Percentiles rank a stretch among this genome's conserved stretches.
These are phyloP conservation scores for Achlya flavicornis DNA, from an alignment of 2,888 invertebrate genomes.

Conservation along the genomic window DNA sequence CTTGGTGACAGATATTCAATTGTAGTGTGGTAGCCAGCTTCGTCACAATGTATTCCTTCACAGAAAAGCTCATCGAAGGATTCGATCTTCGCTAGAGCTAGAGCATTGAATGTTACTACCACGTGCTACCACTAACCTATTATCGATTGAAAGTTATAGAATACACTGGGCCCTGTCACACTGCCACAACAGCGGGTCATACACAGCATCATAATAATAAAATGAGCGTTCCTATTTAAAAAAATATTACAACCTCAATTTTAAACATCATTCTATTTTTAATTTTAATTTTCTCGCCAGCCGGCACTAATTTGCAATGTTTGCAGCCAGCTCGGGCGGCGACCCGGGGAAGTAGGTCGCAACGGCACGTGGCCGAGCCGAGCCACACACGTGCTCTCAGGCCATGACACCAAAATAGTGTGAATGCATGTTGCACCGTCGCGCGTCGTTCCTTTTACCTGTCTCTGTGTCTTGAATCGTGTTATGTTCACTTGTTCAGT, in stretches of 20 bases:
- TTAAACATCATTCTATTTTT: constrained; percentile 12
- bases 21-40: no score
- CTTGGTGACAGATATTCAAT: no score
- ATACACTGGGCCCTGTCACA: no score
- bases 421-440: neutral
- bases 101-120: no score
- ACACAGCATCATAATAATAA: neutral
- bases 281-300: constrained; percentile 17
- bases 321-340: constrained; percentile 17
- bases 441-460: neutral
- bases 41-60: no score
- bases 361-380: constrained; percentile 10
- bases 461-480: neutral
- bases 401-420: constrained; percentile 12
- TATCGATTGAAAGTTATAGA: no score
- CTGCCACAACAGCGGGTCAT: no score
- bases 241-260: neutral
- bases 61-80: no score
- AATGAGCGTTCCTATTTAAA: neutral
- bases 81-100: no score
- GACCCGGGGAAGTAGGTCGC: constrained; percentile 8
- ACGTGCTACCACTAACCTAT: no score
- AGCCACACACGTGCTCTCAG: constrained; percentile 16
- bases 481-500: neutral
- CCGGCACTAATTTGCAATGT: constrained; percentile 14